phyloP scores from a whole-genome alignment of 2,888 invertebrate genomes.

The Eupsilia transversa region DNA sequence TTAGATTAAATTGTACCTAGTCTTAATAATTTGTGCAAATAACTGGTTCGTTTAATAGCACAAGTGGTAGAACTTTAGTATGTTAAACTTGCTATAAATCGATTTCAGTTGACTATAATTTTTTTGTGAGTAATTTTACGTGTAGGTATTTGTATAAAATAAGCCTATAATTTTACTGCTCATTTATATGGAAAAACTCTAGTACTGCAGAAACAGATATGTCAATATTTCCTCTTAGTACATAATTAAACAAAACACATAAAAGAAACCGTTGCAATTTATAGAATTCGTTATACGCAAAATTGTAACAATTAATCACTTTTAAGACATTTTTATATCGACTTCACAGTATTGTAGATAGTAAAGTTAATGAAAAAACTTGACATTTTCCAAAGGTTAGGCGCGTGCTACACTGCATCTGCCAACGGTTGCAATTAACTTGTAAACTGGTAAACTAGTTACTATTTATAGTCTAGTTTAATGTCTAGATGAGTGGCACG shows the following conservation, averaged over 20 bases:
- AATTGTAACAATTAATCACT: conserved; percentile 41
- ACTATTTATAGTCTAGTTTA: conserved; percentile 63
- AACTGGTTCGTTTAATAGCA: background rate
- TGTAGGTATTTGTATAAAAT: background rate
- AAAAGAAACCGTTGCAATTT: conserved; percentile 38
- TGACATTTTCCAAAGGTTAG: conserved; percentile 69
- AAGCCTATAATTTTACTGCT: background rate
- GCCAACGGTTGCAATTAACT: conserved; percentile 67
- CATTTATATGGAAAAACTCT: background rate
- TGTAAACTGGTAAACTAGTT: conserved; percentile 51
- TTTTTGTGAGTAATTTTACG: background rate
- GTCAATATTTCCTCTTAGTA: background rate
- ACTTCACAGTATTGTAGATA: conserved; percentile 32
- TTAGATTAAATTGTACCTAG: background rate
- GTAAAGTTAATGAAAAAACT: conserved; percentile 49
- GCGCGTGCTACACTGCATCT: conserved; percentile 65
- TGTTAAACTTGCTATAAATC: background rate
- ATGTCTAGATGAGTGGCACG: conserved; percentile 57
- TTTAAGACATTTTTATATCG: conserved; percentile 45
- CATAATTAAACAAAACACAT: background rate
- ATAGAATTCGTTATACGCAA: conserved; percentile 19
- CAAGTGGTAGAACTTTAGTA: no score
- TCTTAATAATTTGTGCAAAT: background rate
- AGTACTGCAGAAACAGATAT: background rate
- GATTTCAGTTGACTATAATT: background rate